Percentiles rank a stretch among this genome's conserved stretches.
These are phyloP conservation scores for Sinocyclocheilus rhinocerous DNA, from an alignment of 2,113 vertebrate species.

Conservation along the genomic window DNA sequence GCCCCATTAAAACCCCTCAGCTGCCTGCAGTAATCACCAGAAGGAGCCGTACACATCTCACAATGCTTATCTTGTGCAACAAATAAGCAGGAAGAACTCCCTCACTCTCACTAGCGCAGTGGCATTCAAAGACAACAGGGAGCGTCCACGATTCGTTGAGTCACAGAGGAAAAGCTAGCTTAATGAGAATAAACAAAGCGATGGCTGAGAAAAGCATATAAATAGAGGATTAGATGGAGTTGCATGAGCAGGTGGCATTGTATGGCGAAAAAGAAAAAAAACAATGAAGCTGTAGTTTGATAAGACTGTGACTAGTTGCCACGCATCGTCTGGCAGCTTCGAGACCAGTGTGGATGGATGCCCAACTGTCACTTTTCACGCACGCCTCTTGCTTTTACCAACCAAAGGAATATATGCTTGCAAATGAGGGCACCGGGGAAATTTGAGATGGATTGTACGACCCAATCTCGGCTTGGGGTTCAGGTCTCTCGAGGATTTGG, in stretches of 20 bases:
- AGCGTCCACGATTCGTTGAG: slow-evolving; percentile 31
- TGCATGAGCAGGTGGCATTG: slow-evolving; percentile 46
- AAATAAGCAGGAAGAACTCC: slow-evolving; percentile 14
- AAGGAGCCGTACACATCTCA: not conserved
- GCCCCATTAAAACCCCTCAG: slow-evolving; percentile 6
- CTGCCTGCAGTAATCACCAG: not conserved
- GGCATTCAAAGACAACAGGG: slow-evolving; percentile 27
- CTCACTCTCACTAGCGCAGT: not conserved
- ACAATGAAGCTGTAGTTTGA: slow-evolving; percentile 28
- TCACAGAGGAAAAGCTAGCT: slow-evolving; percentile 41
- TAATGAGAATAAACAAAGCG: slow-evolving; percentile 54
- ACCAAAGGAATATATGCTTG: not conserved
- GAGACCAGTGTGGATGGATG: not conserved
- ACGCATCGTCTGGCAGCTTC: slow-evolving; percentile 20
- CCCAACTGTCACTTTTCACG: slow-evolving; percentile 41
- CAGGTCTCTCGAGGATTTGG: not conserved
- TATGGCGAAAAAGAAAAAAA: not conserved
- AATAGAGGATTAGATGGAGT: slow-evolving; percentile 40
- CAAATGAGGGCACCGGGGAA: slow-evolving; percentile 13
- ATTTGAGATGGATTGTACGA: not conserved
- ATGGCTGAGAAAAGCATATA: slow-evolving; percentile 41
- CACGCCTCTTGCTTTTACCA: slow-evolving; percentile 7
- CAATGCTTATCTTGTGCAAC: not conserved
- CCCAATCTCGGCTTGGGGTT: not conserved
- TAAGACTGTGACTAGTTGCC: slow-evolving; percentile 25